Evolutionary conservation across 2,888 invertebrate genomes (phyloP).

Genomic region (Chalcosyrphus nemorum): DNA sequence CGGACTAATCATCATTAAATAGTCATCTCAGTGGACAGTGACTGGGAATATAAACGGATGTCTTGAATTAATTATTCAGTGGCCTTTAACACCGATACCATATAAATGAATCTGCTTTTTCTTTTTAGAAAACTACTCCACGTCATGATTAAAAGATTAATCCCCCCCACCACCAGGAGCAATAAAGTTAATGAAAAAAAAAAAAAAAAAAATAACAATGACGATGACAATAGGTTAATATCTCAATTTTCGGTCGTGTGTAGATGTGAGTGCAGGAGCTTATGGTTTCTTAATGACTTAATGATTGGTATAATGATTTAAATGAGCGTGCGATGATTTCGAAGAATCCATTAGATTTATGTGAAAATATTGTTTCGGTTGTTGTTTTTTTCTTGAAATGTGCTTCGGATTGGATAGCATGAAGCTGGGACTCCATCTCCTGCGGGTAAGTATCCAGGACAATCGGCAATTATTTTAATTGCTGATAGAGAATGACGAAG

Average conservation of each 20-base stretch:
- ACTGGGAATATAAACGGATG: not conserved
- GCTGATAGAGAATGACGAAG: constrained; percentile 1
- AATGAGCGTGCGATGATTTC: constrained; percentile 41
- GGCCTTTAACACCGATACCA: constrained; percentile 3
- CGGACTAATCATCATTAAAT: not conserved
- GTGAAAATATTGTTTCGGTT: not conserved
- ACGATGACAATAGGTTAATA: constrained; percentile 34
- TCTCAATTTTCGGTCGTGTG: not conserved
- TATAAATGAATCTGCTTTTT: not conserved
- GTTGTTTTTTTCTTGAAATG: no score
- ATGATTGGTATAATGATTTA: constrained; percentile 37
- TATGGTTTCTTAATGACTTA: constrained; percentile 22
- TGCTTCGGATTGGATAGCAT: not conserved
- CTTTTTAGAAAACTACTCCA: not conserved
- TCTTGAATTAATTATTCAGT: constrained; percentile 34
- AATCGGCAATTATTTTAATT: constrained; percentile 22
- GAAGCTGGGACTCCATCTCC: not conserved
- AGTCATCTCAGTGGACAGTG: constrained; percentile 14
- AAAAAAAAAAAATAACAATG: constrained; percentile 51
- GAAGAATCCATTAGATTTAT: constrained; percentile 14
- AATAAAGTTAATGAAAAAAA: constrained; percentile 54
- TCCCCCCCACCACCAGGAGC: not conserved
- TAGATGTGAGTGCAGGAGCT: not conserved
- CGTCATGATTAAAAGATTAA: constrained; percentile 20
- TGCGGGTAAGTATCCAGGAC: not conserved